Base-by-base conservation (phyloP, 1,140 invertebrate species). In the Habropoda laboriosa region DNA sequence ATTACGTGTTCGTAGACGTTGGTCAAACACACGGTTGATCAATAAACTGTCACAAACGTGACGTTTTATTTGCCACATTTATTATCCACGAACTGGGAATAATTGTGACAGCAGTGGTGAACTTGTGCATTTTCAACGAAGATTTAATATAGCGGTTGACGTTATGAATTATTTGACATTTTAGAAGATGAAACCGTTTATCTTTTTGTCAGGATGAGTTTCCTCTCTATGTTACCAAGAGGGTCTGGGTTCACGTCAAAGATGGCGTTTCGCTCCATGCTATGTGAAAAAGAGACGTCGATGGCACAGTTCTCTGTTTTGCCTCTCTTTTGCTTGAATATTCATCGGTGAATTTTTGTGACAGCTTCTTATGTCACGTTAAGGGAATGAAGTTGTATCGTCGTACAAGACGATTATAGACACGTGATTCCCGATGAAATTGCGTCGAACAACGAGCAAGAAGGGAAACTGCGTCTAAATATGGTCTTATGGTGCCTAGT, bases 281-380 rank as follows among this genome's bases (percentile, higher is more conserved):
- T 1, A 32, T 5, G 5, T 47, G 1, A 45, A 63, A n/a, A 71
- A 38, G 40, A 27, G 64, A 60, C 42, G 67, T 63, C 66, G 72
- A 71, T 80, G 27, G n/a, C n/a, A 49, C 35, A 86, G 71, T 55
- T 73, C 7, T 73, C 75, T 76, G 61, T 57, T 21, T 75, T 86
- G 47, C 49, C 60, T 71, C 60, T 71, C 13, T 49, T n/a, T 24
- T 42, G 7, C 24, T 21, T 45, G 38, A 4, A 0, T 10, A 40
- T 13, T 45, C 24, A 49, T 47, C 7, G 8, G 21, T 57, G 3
- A n/a, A 42, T 2, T 57, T 30, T 42, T 27, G 16, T 2, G 2
- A 49, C 18, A 0, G 0, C 3, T 57, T n/a, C 4, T 0, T 21
- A 30, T 71, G n/a, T 21, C 30, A 27, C 18, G 3, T 1, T n/a